These are phyloP conservation scores for Hydra vulgaris DNA, from an alignment of 30 jellyfish, hydroid and myxozoan species.

Conservation along the genomic window DNA sequence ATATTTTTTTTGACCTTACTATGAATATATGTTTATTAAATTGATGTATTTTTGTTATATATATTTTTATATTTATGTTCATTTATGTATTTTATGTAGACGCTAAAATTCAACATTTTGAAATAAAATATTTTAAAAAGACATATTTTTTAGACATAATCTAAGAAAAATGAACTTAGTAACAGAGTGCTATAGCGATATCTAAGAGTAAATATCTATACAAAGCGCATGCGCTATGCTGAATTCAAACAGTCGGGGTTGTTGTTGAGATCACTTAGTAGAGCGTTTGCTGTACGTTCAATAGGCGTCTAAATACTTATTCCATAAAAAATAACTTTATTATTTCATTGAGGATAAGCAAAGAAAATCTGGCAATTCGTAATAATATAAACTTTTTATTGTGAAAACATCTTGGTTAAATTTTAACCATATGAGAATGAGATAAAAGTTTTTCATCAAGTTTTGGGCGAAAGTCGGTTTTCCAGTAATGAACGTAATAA, in stretches of 20 bases:
- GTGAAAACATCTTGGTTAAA: neutral
- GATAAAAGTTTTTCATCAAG: neutral
- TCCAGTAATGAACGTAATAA: neutral
- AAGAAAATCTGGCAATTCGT: neutral
- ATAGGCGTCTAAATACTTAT: neutral
- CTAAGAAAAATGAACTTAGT: no score
- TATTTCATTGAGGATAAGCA: neutral
- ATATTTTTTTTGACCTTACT: no score
- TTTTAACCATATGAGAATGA: neutral
- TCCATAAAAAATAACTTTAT: neutral
- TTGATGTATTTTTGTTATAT: no score
- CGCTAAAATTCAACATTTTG: no score
- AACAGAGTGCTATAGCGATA: neutral
- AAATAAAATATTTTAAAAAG: no score
- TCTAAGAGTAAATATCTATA: neutral
- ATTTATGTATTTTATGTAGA: no score
- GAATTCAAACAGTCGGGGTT: conserved; percentile 11
- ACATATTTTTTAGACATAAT: no score
- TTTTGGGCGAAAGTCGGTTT: neutral
- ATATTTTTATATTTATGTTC: no score
- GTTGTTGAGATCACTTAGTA: conserved; percentile 8
- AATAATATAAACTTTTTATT: neutral
- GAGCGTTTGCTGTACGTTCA: neutral
- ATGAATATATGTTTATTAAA: no score
- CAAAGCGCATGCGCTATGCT: neutral